Evolutionary conservation across 1,140 invertebrate genomes (phyloP).

Genomic region (Drosophila insularis): DNA sequence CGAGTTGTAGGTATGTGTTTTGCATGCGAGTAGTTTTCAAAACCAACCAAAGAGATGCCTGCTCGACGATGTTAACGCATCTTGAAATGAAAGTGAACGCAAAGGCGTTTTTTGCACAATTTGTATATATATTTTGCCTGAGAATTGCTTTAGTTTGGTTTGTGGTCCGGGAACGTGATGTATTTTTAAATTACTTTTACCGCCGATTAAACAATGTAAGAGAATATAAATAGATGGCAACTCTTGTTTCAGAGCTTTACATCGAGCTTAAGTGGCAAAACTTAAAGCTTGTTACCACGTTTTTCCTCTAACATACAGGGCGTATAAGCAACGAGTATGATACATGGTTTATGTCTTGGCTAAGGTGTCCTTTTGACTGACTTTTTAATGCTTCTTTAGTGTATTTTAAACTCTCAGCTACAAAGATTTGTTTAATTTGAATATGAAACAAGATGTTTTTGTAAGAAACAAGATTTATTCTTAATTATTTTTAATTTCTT

Average conservation of each 20-base stretch:
- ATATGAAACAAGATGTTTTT: too few species aligned
- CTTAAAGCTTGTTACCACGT: not conserved
- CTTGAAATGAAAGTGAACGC: constrained; percentile 76
- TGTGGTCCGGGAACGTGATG: constrained; percentile 55
- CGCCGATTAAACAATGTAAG: constrained; percentile 14
- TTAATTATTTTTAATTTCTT: too few species aligned
- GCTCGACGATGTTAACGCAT: constrained; percentile 58
- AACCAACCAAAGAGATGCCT: constrained; percentile 9
- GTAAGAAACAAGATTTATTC: too few species aligned
- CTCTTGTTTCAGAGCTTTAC: constrained; percentile 19
- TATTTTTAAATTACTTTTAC: constrained; percentile 68
- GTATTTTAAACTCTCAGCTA: too few species aligned
- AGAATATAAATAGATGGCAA: constrained; percentile 45
- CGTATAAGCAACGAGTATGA: constrained; percentile 37
- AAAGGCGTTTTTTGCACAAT: constrained; percentile 50
- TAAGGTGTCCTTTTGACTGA: not conserved
- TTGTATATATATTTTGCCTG: constrained; percentile 37
- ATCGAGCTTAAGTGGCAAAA: not conserved
- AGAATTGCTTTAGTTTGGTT: constrained; percentile 57
- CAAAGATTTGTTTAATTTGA: not conserved
- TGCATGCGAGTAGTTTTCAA: constrained; percentile 39
- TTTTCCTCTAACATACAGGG: constrained; percentile 17
- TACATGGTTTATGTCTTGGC: constrained; percentile 20
- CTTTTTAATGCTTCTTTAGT: not conserved
- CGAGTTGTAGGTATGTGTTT: constrained; percentile 43